These are phyloP conservation scores for Oncorhynchus kisutch DNA, from an alignment of 2,113 vertebrate species.

Conservation along the genomic window DNA sequence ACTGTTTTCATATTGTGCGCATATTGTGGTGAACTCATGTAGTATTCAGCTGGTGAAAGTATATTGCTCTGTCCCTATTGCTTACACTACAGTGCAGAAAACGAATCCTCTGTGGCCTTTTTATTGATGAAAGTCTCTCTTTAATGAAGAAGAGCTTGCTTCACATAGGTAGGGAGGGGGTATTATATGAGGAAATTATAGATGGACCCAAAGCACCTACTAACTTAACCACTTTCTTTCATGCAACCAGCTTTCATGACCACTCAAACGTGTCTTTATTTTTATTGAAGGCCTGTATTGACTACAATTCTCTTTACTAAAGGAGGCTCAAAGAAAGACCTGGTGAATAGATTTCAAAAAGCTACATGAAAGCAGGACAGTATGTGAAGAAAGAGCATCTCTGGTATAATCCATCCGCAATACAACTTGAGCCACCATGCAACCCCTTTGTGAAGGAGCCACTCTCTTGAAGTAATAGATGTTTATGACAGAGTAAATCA, in stretches of 20 bases:
- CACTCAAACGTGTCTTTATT: constrained; percentile 11
- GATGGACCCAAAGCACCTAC: constrained; percentile 10
- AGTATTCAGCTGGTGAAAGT: no score
- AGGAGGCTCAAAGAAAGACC: background rate
- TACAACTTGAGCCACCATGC: background rate
- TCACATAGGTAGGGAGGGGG: constrained; percentile 6
- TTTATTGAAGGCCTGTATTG: background rate
- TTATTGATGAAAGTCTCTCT: background rate
- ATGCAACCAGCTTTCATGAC: constrained; percentile 17
- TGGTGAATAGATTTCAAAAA: constrained; percentile 6
- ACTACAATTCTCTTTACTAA: constrained; percentile 9
- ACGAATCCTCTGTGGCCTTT: no score
- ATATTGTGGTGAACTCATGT: no score
- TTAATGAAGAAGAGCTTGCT: background rate
- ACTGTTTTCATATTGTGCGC: no score
- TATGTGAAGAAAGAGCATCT: constrained; percentile 6
- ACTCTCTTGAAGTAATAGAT: constrained; percentile 8
- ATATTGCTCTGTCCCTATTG: no score
- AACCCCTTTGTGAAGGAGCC: background rate
- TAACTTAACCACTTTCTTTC: constrained; percentile 30
- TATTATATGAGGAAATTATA: constrained; percentile 16
- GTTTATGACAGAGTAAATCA: constrained; percentile 30
- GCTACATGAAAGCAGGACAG: constrained; percentile 11
- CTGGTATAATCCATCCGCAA: constrained; percentile 7
- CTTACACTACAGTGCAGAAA: no score